phyloP scores from a whole-genome alignment of 2,888 invertebrate species.

The Pachymerium ferrugineum region DNA sequence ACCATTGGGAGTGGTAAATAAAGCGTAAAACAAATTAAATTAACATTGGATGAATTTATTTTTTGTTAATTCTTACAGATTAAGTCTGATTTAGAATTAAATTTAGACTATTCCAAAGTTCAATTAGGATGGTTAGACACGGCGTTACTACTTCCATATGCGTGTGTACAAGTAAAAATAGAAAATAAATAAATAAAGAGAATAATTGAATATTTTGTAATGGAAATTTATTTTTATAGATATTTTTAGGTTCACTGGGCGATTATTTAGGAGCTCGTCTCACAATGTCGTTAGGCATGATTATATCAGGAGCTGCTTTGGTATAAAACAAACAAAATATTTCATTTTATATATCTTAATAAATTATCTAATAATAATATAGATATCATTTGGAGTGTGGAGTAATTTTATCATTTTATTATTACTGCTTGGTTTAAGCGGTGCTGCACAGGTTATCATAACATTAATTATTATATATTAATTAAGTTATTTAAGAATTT shows the following conservation, averaged over 20 bases:
- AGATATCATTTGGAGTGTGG: constrained; percentile 48
- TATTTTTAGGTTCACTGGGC: constrained; percentile 48
- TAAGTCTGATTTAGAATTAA: constrained; percentile 48
- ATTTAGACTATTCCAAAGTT: constrained; percentile 45
- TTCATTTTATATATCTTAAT: not conserved
- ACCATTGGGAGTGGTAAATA: constrained; percentile 12
- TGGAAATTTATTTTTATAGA: constrained; percentile 42
- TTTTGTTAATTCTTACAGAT: constrained; percentile 41
- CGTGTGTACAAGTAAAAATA: constrained; percentile 45
- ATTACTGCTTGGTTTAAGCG: constrained; percentile 48
- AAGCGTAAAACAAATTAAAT: no score
- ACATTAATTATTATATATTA: not conserved
- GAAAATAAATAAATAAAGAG: not conserved
- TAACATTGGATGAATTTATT: not conserved
- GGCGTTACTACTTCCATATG: constrained; percentile 51
- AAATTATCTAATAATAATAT: constrained; percentile 35
- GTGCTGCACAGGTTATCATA: constrained; percentile 46
- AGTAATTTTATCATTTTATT: constrained; percentile 44
- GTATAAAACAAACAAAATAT: constrained; percentile 38
- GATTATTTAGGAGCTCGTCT: constrained; percentile 48
- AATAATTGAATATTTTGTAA: not conserved
- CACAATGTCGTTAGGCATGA: constrained; percentile 47
- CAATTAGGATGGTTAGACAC: constrained; percentile 50
- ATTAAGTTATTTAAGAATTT: not conserved
- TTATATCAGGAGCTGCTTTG: constrained; percentile 48